A percentile compares a stretch with the other conserved stretches of the same genome.
Evolutionary conservation across 1,140 invertebrate species (phyloP).

Genomic region (Drosophila littoralis): DNA sequence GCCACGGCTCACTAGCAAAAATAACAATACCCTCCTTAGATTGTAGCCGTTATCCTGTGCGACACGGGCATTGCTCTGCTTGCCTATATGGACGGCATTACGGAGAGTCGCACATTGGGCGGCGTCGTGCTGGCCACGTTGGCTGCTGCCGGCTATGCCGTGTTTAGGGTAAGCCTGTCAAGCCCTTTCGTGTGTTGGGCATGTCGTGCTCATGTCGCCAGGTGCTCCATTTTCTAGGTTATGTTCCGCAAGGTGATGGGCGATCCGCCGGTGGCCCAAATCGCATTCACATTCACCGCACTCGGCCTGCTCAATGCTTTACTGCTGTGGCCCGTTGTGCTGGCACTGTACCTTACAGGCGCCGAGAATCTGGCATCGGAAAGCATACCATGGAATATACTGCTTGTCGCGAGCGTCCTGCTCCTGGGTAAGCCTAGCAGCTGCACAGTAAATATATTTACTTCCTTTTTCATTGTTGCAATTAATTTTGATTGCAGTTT

Average conservation of each 20-base stretch:
- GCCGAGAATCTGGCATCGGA: constrained; percentile 92
- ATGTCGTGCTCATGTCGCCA: constrained; percentile 59
- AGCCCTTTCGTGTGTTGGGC: constrained; percentile 31
- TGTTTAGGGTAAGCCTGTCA: constrained; percentile 91
- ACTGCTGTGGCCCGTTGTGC: constrained; percentile 93
- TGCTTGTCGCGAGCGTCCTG: constrained; percentile 91
- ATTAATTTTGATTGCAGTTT: constrained; percentile 88
- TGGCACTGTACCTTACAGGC: constrained; percentile 93
- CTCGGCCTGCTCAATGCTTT: constrained; percentile 93
- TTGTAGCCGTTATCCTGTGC: constrained; percentile 96
- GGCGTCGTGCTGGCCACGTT: constrained; percentile 95
- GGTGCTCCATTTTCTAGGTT: constrained; percentile 86
- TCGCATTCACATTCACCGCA: constrained; percentile 94
- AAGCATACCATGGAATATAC: constrained; percentile 91
- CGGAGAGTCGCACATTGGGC: constrained; percentile 93
- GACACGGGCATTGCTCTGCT: constrained; percentile 96
- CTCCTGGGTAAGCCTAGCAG: constrained; percentile 87
- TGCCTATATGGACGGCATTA: constrained; percentile 98
- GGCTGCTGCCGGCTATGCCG: constrained; percentile 94
- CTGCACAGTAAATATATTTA: background rate
- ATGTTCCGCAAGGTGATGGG: constrained; percentile 96
- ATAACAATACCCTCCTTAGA: constrained; percentile 86
- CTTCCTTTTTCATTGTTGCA: constrained; percentile 50
- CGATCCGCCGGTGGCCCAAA: constrained; percentile 94
- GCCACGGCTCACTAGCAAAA: background rate